These are phyloP conservation scores for Notocelia uddmanniana DNA, from an alignment of 2,888 invertebrate species.

Conservation along the genomic window DNA sequence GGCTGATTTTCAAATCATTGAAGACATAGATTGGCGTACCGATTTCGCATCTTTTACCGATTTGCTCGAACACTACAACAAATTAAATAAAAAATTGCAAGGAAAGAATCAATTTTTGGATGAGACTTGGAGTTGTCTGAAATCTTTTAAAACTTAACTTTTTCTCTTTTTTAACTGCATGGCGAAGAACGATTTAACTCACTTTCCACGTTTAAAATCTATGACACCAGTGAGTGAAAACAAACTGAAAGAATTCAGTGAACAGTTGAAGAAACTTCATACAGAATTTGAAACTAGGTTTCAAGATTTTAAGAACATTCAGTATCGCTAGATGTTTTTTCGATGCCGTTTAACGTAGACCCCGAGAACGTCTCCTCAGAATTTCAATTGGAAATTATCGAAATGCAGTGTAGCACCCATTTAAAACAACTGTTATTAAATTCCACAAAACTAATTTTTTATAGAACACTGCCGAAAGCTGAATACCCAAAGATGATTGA, in stretches of 20 bases:
- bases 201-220: too few relatives aligned
- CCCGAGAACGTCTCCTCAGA: constrained; percentile 43
- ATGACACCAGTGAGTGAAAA: constrained; percentile 43
- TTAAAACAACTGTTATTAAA: constrained; percentile 45
- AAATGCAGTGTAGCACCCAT: constrained; percentile 48
- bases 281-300: constrained; percentile 46
- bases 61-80: too few relatives aligned
- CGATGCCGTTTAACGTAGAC: constrained; percentile 43
- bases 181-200: too few relatives aligned
- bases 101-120: constrained; percentile 9
- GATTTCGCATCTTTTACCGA: too few relatives aligned
- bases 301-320: constrained; percentile 46
- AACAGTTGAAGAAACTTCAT: constrained; percentile 43
- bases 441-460: constrained; percentile 45
- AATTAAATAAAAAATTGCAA: constrained; percentile 2
- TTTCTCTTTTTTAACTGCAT: constrained; percentile 46
- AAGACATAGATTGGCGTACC: too few relatives aligned
- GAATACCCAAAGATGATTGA: constrained; percentile 7
- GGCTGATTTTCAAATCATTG: too few relatives aligned
- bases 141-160: constrained; percentile 40
- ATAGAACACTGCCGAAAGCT: constrained; percentile 38
- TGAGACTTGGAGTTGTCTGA: constrained; percentile 3
- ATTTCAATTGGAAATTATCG: constrained; percentile 46
- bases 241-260: constrained; percentile 41
- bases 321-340: constrained; percentile 37